Percentiles rank a stretch among this genome's conserved stretches.
phyloP scores from a whole-genome alignment of 2,888 invertebrate genomes.

The Aleiodes alternator region DNA sequence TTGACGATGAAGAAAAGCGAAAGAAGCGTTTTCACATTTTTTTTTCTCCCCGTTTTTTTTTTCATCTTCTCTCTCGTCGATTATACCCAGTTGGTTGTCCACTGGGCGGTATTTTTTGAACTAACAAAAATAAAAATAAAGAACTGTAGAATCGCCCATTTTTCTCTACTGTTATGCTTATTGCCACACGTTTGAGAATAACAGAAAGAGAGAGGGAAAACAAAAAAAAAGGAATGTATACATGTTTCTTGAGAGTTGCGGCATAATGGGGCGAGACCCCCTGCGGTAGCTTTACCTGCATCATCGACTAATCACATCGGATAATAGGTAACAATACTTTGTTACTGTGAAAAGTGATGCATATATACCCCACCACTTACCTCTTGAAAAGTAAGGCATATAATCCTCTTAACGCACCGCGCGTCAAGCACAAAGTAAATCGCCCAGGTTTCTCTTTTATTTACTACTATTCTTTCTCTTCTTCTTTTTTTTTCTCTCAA shows the following conservation, averaged over 20 bases:
- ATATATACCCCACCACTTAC: constrained; percentile 68
- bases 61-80: constrained; percentile 13
- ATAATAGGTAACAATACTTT: constrained; percentile 72
- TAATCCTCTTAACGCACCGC: constrained; percentile 74
- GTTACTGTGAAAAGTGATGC: constrained; percentile 73
- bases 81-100: constrained; percentile 36
- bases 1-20: constrained; percentile 43
- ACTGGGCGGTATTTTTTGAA: constrained; percentile 39
- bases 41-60: constrained; percentile 2
- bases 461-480: neutral
- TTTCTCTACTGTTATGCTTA: constrained; percentile 26
- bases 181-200: constrained; percentile 40
- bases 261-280: constrained; percentile 70
- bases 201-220: constrained; percentile 39
- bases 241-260: constrained; percentile 54
- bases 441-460: constrained; percentile 26
- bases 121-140: constrained; percentile 39
- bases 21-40: constrained; percentile 35
- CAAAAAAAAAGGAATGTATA: constrained; percentile 33
- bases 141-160: constrained; percentile 9
- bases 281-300: constrained; percentile 75
- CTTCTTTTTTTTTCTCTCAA: neutral
- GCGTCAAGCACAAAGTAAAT: constrained; percentile 73
- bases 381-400: constrained; percentile 58
- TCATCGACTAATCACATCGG: constrained; percentile 75